A percentile compares a stretch with the other conserved stretches of the same genome.
phyloP scores from a whole-genome alignment of 2,888 invertebrate genomes.

The Meloe dianella region DNA sequence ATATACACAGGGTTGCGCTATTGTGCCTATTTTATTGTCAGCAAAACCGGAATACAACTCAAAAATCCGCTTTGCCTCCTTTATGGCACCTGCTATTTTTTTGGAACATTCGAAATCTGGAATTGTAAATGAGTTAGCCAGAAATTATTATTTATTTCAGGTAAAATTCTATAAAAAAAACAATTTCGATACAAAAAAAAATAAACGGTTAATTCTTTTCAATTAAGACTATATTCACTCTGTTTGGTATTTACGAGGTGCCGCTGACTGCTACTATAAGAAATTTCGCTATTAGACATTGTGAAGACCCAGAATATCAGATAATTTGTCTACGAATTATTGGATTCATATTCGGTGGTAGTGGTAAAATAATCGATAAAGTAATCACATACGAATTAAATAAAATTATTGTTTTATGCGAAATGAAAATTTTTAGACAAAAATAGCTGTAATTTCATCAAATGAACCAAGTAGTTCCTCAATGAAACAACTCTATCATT shows the following conservation, averaged over 20 bases:
- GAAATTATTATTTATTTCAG: conserved; percentile 30
- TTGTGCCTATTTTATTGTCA: conserved; percentile 71
- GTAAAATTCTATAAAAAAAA: conserved; percentile 34
- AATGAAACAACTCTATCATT: conserved; percentile 21
- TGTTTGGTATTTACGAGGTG: neutral
- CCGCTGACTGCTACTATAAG: neutral
- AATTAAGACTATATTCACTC: neutral
- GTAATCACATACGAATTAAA: neutral
- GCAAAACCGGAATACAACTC: conserved; percentile 69
- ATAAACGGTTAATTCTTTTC: neutral
- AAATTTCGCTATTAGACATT: neutral
- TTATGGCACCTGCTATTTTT: conserved; percentile 70
- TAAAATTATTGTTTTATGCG: neutral
- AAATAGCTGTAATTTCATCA: conserved; percentile 10
- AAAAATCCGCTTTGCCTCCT: conserved; percentile 68
- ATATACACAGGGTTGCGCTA: conserved; percentile 75
- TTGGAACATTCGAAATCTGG: neutral
- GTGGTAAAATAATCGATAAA: neutral
- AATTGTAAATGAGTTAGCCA: neutral
- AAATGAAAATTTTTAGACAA: conserved; percentile 10
- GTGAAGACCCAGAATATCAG: neutral
- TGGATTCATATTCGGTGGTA: neutral
- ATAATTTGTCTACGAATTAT: neutral
- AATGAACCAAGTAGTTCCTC: conserved; percentile 22
- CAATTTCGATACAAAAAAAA: neutral